Base-by-base conservation (phyloP, 2,113 vertebrate genomes). In the Reinhardtius hippoglossoides region DNA sequence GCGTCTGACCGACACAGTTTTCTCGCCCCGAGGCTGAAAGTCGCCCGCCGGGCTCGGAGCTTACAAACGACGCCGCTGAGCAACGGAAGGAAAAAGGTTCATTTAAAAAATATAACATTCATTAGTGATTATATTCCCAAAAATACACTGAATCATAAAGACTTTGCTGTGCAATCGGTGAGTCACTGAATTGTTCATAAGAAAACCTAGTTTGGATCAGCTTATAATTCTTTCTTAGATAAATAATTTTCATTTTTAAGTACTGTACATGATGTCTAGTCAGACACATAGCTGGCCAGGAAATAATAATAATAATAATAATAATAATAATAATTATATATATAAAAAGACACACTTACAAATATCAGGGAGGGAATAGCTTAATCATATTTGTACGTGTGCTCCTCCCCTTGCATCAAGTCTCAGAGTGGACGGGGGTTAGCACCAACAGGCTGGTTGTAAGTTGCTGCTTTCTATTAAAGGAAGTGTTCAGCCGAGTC, bases 91-190 rank as follows among this genome's bases (percentile, higher is more conserved):
- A 87, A 52, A 80, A 85, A 46, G 27, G 18, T 74, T 82, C 64
- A 88, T 83, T 74, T 74, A 50, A 85, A 86, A 85, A 85, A 81
- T 44, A 82, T 86, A 91, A 93, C 92, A 91, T 91, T 88, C 86
- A 90, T 92, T 95, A 95, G 94, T 95, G 94, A 95, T 95, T 95
- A 94, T 93, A 95, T 88, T 94, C 94, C 94, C 91, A 86, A 93
- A 92, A 92, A 92, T 90, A 93, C 78, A 89, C 81, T 94, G 91
- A 92, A 92, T 90, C 85, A 79, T 87, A 82, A 63, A 80, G 76
- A 86, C 89, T 92, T 82, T 87, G 85, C 91, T 94, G 92, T 95
- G 93, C 93, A 94, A 94, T 93, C 82, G 87, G 83, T 85, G 89
- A 93, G 92, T 92, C 92, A 93, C 88, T 92, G 87, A 93, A 91